These are phyloP conservation scores for Solea solea DNA, from an alignment of 2,113 vertebrate genomes.

Conservation along the genomic window DNA sequence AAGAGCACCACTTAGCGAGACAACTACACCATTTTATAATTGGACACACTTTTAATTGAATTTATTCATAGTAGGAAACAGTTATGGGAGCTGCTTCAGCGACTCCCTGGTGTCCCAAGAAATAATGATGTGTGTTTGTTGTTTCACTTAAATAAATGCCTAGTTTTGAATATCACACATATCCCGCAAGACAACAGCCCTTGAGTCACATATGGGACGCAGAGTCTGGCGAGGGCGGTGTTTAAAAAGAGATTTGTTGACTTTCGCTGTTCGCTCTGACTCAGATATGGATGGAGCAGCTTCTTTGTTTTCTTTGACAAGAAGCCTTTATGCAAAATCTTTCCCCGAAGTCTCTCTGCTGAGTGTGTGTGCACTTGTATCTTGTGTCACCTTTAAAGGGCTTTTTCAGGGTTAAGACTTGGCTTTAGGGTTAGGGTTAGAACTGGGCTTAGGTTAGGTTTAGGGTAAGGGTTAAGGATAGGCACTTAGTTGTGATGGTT, in stretches of 20 bases:
- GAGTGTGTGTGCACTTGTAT: slow-evolving; percentile 23
- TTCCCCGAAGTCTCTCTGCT: slow-evolving; percentile 17
- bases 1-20: background rate
- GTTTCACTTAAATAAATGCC: slow-evolving; percentile 5
- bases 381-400: background rate
- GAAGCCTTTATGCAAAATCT: slow-evolving; percentile 40
- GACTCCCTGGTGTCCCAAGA: background rate
- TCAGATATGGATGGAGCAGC: slow-evolving; percentile 40
- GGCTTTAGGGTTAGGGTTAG: no score
- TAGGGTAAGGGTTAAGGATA: no score
- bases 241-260: slow-evolving; percentile 13
- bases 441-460: no score
- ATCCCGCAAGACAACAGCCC: background rate
- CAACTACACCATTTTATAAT: background rate
- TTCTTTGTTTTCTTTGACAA: slow-evolving; percentile 52
- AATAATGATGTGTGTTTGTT: background rate
- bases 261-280: slow-evolving; percentile 37
- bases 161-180: background rate
- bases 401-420: no score
- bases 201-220: background rate
- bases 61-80: background rate
- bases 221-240: background rate
- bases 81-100: background rate
- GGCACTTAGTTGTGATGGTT: no score
- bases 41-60: background rate